phyloP scores from a whole-genome alignment of 2,888 invertebrate species.

The Oligia fasciuncula region DNA sequence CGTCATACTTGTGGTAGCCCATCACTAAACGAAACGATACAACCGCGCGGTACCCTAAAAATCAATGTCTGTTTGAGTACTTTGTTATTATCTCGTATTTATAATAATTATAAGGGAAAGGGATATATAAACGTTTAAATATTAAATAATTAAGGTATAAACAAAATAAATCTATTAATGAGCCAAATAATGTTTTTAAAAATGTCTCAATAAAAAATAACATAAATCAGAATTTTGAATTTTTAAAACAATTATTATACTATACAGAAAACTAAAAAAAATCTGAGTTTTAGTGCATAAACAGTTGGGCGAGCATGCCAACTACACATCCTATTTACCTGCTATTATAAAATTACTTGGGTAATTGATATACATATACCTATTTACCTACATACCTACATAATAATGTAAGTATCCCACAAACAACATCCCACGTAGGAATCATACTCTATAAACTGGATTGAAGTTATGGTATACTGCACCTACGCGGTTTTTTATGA shows the following conservation, averaged over 20 bases:
- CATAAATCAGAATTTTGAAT: background rate
- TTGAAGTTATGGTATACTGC: conserved; percentile 10
- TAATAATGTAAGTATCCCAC: background rate
- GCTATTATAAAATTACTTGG: background rate
- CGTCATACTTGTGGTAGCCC: background rate
- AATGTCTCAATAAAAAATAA: too few relatives aligned
- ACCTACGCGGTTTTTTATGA: conserved; percentile 34
- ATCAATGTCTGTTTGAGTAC: background rate
- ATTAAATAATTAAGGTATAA: background rate
- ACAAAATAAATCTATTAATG: background rate
- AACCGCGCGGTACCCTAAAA: background rate
- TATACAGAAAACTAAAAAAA: background rate
- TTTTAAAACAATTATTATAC: too few relatives aligned
- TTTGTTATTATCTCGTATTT: too few relatives aligned
- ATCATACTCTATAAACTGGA: conserved; percentile 3
- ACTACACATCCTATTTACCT: background rate
- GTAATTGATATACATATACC: conserved; percentile 8
- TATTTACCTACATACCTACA: background rate
- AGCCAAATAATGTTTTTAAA: background rate
- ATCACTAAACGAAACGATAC: background rate
- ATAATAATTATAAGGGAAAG: background rate
- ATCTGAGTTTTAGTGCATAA: background rate
- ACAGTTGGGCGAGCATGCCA: background rate
- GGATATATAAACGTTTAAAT: background rate
- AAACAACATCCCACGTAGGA: conserved; percentile 8